A percentile compares a stretch with the other conserved stretches of the same genome.
phyloP scores from a whole-genome alignment of 2,888 invertebrate species.

The Conistra vaccinii region DNA sequence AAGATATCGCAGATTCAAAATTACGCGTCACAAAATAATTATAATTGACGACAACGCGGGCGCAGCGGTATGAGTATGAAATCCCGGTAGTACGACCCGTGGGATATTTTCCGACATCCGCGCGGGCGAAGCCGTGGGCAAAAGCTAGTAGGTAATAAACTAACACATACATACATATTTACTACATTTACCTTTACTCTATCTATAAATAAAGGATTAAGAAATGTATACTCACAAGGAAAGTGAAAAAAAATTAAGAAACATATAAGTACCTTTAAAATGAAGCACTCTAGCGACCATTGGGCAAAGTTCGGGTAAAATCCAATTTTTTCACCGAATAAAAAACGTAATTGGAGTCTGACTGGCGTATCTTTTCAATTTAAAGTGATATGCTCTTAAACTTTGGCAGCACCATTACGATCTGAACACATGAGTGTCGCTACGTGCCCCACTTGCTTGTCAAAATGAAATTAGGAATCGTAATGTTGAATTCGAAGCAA shows the following conservation, averaged over 20 bases:
- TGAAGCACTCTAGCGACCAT: neutral
- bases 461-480: slow-evolving; percentile 62
- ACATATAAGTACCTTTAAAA: neutral
- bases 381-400: slow-evolving; percentile 46
- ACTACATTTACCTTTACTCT: neutral
- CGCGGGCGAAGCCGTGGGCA: too few species aligned
- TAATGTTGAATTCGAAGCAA: slow-evolving; percentile 45
- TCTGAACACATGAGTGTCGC: slow-evolving; percentile 31
- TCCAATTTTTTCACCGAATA: neutral
- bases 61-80: too few species aligned
- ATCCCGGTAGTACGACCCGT: too few species aligned
- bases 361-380: slow-evolving; percentile 46
- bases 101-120: too few species aligned
- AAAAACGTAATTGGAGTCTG: slow-evolving; percentile 6
- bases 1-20: too few species aligned
- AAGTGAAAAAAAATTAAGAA: neutral
- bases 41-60: too few species aligned
- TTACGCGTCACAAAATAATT: too few species aligned
- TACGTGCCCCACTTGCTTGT: slow-evolving; percentile 43
- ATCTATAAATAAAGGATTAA: neutral
- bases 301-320: neutral
- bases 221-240: neutral
- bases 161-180: too few species aligned
- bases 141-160: too few species aligned
- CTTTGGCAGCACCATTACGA: slow-evolving; percentile 50